Evolutionary conservation across 2,113 vertebrate species (phyloP).

Genomic region (Chauna torquata): DNA sequence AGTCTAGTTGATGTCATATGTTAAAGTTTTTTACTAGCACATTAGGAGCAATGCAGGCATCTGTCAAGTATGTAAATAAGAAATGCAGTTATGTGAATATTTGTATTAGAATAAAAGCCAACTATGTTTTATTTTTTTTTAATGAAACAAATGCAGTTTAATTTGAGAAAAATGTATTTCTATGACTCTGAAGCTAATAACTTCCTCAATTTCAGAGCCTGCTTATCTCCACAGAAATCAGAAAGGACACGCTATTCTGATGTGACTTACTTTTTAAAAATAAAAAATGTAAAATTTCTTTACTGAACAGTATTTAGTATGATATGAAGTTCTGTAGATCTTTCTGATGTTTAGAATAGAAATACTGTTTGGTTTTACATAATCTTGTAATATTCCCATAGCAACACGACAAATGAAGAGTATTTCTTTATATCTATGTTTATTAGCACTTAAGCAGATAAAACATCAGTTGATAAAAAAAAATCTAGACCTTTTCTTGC

Average conservation of each 20-base stretch:
- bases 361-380: slow-evolving; percentile 49
- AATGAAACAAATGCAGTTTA: not conserved
- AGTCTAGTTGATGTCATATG: not conserved
- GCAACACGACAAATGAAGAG: not conserved
- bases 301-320: slow-evolving; percentile 48
- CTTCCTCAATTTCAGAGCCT: not conserved
- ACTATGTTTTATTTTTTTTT: not conserved
- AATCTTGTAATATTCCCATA: not conserved
- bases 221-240: not conserved
- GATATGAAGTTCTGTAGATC: slow-evolving; percentile 37
- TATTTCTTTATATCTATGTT: not conserved
- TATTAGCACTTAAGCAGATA: too few relatives aligned
- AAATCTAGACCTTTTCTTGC: too few relatives aligned
- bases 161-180: not conserved
- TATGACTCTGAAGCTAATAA: not conserved
- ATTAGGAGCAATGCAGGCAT: not conserved
- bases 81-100: not conserved
- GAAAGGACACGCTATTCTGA: too few relatives aligned
- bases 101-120: not conserved
- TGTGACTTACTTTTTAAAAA: too few relatives aligned
- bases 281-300: not conserved
- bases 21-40: not conserved
- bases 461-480: too few relatives aligned
- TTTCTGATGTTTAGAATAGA: slow-evolving; percentile 51
- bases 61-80: not conserved